phyloP scores from a whole-genome alignment of 2,888 invertebrate genomes.

The Hypomecis atomaria region DNA sequence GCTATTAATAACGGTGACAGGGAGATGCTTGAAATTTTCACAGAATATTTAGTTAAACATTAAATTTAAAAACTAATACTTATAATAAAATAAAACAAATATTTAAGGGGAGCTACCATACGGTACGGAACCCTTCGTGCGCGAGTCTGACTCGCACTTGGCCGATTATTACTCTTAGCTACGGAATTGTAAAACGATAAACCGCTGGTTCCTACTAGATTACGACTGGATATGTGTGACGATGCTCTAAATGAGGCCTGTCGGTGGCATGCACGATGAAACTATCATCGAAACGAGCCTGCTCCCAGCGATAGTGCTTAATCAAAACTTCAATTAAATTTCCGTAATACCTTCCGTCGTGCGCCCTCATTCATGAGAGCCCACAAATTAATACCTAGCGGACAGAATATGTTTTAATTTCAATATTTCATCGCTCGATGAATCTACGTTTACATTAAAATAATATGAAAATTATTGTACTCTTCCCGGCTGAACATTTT shows the following conservation, averaged over 20 bases:
- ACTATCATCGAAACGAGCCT: conserved; percentile 48
- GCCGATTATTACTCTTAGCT: too few relatives aligned
- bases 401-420: conserved; percentile 69
- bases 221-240: background rate
- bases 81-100: background rate
- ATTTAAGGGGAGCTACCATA: too few relatives aligned
- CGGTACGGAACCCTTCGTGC: too few relatives aligned
- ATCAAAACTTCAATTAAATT: conserved; percentile 82
- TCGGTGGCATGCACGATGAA: conserved; percentile 37
- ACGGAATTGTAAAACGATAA: too few relatives aligned
- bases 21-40: too few relatives aligned
- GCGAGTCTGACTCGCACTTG: too few relatives aligned
- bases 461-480: conserved; percentile 15
- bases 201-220: background rate
- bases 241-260: conserved; percentile 14
- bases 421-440: conserved; percentile 54
- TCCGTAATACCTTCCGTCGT: conserved; percentile 74
- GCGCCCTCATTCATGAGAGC: conserved; percentile 61
- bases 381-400: conserved; percentile 69
- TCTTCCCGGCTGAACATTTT: conserved; percentile 13
- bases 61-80: too few relatives aligned
- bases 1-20: too few relatives aligned
- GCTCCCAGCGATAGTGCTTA: conserved; percentile 72
- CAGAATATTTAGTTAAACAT: too few relatives aligned
- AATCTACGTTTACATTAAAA: conserved; percentile 49